These are phyloP conservation scores for Polymixis lichenea DNA, from an alignment of 2,888 invertebrate species.

Conservation along the genomic window DNA sequence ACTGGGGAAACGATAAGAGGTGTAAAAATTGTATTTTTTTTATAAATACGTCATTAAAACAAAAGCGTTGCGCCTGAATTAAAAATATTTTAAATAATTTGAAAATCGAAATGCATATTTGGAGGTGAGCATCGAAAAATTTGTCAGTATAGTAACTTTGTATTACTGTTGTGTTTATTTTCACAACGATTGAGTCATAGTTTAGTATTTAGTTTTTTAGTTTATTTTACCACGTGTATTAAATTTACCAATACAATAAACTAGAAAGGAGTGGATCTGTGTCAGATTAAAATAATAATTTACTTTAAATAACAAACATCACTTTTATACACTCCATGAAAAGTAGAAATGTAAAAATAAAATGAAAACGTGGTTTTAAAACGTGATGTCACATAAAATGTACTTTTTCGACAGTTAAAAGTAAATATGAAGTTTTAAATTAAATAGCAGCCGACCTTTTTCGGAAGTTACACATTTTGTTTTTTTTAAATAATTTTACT, in stretches of 20 bases:
- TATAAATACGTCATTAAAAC: slow-evolving; percentile 14
- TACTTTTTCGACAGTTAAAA: no score
- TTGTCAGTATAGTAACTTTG: slow-evolving; percentile 14
- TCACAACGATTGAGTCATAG: slow-evolving; percentile 84
- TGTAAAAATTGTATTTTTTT: slow-evolving; percentile 14
- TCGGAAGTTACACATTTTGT: background rate
- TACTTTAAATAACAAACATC: slow-evolving; percentile 44
- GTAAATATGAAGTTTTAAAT: background rate
- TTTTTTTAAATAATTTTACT: background rate
- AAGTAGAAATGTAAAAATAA: slow-evolving; percentile 54
- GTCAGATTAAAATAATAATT: slow-evolving; percentile 60
- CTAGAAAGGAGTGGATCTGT: slow-evolving; percentile 62
- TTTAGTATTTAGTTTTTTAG: slow-evolving; percentile 70
- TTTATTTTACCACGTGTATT: slow-evolving; percentile 76
- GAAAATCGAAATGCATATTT: slow-evolving; percentile 25
- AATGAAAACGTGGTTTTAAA: slow-evolving; percentile 54
- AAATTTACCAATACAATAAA: slow-evolving; percentile 71
- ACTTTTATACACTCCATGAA: slow-evolving; percentile 52
- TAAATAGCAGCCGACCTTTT: no score
- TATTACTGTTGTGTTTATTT: slow-evolving; percentile 74
- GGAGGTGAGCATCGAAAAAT: slow-evolving; percentile 26
- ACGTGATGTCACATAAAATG: background rate
- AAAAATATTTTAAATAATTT: slow-evolving; percentile 26
- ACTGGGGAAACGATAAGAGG: slow-evolving; percentile 15
- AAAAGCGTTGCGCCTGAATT: slow-evolving; percentile 14